Base-by-base conservation (phyloP, 2,888 invertebrate genomes). In the Diplolepis rosae region DNA sequence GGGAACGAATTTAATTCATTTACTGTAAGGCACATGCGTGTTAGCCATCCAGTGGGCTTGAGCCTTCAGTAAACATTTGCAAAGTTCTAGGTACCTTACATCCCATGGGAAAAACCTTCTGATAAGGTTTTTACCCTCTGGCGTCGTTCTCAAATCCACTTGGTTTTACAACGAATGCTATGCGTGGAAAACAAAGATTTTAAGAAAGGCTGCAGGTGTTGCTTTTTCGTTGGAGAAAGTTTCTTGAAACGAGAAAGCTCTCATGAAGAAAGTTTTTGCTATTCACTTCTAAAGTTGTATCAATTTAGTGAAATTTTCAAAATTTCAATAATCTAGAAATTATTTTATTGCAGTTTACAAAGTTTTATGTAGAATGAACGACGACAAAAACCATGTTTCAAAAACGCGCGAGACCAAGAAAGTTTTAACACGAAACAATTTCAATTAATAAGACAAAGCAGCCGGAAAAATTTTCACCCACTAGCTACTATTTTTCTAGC, bases 61-160 rank as follows among this genome's bases (percentile, higher is more conserved):
- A 68, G 80, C 77, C 80, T 77, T 82, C 77, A 78, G 80, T 77
- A 80, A 83, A 83, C 84, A 84, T 84, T 82, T 84, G 82, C 77
- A 80, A 80, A 76, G 80, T 80, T 76, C 77, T 79, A 77, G 68
- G 69, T 72, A 68, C 65, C 65, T 48, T 32, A 28, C 28, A 67
- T 75, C 77, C 75, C 78, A 27, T 28, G 78, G 78, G 78, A 73
- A 66, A 70, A 67, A 73, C 69, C 65, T 68, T 39, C 24, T 73
- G 76, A 72, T 77, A 71, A 77, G 72, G 68, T 75, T 77, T 67
- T 68, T 69, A 66, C 76, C 74, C 75, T 71, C 67, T 71, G 61
- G 70, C 69, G 69, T 39, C 22, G 22, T 39, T 61, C 35, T 2
- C 35, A 61, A 61, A 24, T 39, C 39, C 22, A 15, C 39, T 27